Evolutionary conservation across 2,888 invertebrate genomes (phyloP), one percentile per base, ranked within the genome.

Genomic region (Drosophila conformis): DNA sequence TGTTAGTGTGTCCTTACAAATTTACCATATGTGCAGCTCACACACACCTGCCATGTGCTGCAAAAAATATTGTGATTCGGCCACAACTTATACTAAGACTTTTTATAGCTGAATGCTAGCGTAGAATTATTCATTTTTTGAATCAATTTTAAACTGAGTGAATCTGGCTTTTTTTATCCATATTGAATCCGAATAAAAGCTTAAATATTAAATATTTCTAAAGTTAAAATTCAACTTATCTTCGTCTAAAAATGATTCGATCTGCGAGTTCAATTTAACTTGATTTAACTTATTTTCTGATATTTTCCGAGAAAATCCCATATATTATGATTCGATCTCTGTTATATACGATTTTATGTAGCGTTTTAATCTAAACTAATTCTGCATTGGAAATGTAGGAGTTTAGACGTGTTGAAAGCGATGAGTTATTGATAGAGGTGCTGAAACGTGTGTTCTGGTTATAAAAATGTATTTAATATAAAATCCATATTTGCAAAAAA

Each of bases 1-100:
- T 84, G 61, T 71, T 62, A 64, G 69, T 62, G 73, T 73, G 54
- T 79, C 48, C 58, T 52, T 56, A 73, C 49, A 63, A 82, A 76
- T 84, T 84, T 36, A 25, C 36, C 36, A 40, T 18, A 54, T 51
- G 29, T 33, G 33, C 4, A 46, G 21, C 21, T 33, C 31, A 0
- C 15, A 42, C 4, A n/a, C 18, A 29, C 27, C 8, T 13, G 46
- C 1, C 1, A 11, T n/a, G 11, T 36, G 36, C 27, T 11, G 35
- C 10, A 35, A 27, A 56, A 40, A 40, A 40, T 18, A 31, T 31
- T 46, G 31, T 13, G 18, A 10, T 31, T 21, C 2, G 15, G 25
- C 46, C 15, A 46, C 46, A 25, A 13, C 25, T 25, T 15, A 8
- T 15, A 2, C 46, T 25, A 4, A 8, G 7, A 8, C 4, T 46